Evolutionary conservation across 2,113 vertebrate species (phyloP), one percentile per base, ranked within the genome.

Genomic region (Elephas maximus): DNA sequence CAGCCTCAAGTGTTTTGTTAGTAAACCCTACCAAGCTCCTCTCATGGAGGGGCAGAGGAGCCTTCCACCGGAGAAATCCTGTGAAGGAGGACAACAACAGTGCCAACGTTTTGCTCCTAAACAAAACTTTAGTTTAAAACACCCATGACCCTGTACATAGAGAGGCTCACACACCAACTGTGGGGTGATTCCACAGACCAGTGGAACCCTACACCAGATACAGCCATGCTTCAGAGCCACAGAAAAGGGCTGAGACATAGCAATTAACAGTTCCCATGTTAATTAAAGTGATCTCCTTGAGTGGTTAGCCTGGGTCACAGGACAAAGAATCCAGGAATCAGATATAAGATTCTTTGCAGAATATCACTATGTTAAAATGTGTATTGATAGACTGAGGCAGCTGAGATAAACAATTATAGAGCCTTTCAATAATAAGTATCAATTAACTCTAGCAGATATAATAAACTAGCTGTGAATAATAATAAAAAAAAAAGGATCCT

Each of bases 1-100:
- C 26, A 76, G 17, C 30, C 28, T 33, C 37, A 11, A 45, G 11
- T 84, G 4, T n/a, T 28, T 0, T 8, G 45, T 62, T 26, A 87
- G 37, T 20, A 74, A 82, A 48, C 41, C 14, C 79, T 28, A 37
- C 8, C 44, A 62, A 53, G 18, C 8, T 86, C 20, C 76, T 51
- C 17, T 8, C 21, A 21, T 1, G 0, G 0, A 28, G 17, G n/a
- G 6, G 1, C 0, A 37, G 21, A 30, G 9, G 45, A 45, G 11
- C 6, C 8, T 17, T 51, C 3, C 0, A 0, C 65, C 11, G 37
- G 12, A 57, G 15, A 41, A 77, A 8, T 8, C 4, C 0, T 8
- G 0, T n/a, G 45, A 1, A 37, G 6, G 6, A 78, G 37, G 18
- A 80, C 15, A 57, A 21, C 2, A 21, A 79, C 48, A n/a, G 4